Evolutionary conservation across 1,140 invertebrate genomes (phyloP).

Genomic region (Babylonia areolata): DNA sequence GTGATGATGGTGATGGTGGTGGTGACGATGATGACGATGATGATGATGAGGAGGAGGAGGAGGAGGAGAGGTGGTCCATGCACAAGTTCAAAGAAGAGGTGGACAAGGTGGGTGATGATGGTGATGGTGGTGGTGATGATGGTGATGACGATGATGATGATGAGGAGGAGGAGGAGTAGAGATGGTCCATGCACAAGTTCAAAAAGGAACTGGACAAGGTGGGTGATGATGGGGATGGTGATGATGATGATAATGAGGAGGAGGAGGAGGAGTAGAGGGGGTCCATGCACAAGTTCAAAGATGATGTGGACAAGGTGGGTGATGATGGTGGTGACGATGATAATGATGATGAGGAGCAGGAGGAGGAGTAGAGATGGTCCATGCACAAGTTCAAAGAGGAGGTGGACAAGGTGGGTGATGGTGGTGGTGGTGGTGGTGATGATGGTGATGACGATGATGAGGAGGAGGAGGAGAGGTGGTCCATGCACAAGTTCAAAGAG

Average conservation of each 20-base stretch:
- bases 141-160: constrained; percentile 37
- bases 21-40: too few species aligned
- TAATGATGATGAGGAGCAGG: constrained; percentile 50
- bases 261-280: constrained; percentile 60
- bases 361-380: constrained; percentile 56
- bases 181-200: constrained; percentile 56
- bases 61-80: constrained; percentile 55
- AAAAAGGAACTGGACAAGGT: constrained; percentile 63
- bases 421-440: too few species aligned
- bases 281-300: constrained; percentile 56
- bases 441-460: too few species aligned
- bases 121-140: too few species aligned
- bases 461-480: too few species aligned
- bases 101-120: constrained; percentile 59
- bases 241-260: constrained; percentile 42
- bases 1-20: too few species aligned
- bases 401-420: constrained; percentile 62
- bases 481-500: too few species aligned
- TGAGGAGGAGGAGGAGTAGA: constrained; percentile 59
- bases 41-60: constrained; percentile 54
- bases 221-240: too few species aligned
- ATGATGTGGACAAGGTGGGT: constrained; percentile 64
- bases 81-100: constrained; percentile 62
- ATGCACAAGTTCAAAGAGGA: constrained; percentile 60
- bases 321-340: too few species aligned